Percentiles rank a stretch among this genome's conserved stretches.
Evolutionary conservation across 2,797 vertebrate genomes (phyloP).

Genomic region (Onychomys arenicola): DNA sequence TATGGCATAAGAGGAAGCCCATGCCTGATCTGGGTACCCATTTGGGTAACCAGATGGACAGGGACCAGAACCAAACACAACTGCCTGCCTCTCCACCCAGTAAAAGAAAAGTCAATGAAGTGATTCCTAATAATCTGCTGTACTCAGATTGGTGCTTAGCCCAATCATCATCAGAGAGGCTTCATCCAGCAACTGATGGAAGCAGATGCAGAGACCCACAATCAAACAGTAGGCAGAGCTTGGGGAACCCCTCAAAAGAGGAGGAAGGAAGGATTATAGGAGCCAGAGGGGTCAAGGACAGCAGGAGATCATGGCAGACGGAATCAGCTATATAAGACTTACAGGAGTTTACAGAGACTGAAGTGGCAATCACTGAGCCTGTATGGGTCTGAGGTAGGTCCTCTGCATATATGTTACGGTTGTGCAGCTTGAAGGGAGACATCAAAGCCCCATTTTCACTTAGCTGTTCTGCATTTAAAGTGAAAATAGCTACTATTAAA

Average conservation of each 20-base stretch:
- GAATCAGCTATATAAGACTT: not conserved
- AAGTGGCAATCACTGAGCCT: not conserved
- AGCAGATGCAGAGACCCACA: not conserved
- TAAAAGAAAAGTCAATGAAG: not conserved
- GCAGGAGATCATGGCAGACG: not conserved
- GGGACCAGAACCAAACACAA: not conserved
- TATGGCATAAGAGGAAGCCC: not conserved
- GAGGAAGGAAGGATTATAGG: not conserved
- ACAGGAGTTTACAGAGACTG: not conserved
- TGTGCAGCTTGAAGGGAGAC: not conserved
- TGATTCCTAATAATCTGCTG: not conserved
- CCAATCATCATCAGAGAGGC: not conserved
- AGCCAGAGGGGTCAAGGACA: not conserved
- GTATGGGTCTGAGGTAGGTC: not conserved
- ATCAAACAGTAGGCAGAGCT: not conserved
- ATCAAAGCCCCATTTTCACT: not conserved
- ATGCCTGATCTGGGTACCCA: no score
- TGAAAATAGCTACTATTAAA: not conserved
- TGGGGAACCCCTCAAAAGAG: not conserved
- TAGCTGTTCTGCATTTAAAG: not conserved
- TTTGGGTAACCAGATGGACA: not conserved
- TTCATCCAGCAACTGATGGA: not conserved
- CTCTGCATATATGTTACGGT: not conserved
- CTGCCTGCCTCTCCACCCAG: not conserved
- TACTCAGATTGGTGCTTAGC: not conserved